These are phyloP conservation scores for Pygocentrus nattereri DNA, from an alignment of 2,797 vertebrate species.

Conservation along the genomic window DNA sequence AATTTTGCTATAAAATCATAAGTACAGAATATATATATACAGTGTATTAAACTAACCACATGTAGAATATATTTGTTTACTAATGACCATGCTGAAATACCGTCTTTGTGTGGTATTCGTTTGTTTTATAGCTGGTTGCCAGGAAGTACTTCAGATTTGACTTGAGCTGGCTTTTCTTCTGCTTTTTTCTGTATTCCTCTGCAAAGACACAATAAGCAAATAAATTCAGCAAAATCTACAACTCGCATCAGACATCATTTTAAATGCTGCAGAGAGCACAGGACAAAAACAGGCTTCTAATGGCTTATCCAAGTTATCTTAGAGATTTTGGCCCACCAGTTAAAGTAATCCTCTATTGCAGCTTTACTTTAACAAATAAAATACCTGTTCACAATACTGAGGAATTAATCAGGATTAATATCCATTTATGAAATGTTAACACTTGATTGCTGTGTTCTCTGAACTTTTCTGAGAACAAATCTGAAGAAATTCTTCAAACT, in stretches of 20 bases:
- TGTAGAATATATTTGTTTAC: too few species aligned
- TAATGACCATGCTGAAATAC: conserved; percentile 59
- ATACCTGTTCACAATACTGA: too few species aligned
- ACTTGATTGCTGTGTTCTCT: too few species aligned
- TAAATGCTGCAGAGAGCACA: not conserved
- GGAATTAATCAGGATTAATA: too few species aligned
- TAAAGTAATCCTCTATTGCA: not conserved
- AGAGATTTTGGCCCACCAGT: not conserved
- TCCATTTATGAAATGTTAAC: too few species aligned
- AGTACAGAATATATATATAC: too few species aligned
- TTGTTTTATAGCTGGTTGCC: conserved; percentile 51
- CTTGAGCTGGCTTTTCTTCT: conserved; percentile 69
- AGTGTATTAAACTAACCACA: too few species aligned
- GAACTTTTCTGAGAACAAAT: too few species aligned
- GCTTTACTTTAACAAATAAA: too few species aligned
- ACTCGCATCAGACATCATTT: not conserved
- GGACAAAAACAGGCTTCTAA: too few species aligned
- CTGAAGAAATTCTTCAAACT: too few species aligned
- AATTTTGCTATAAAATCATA: too few species aligned
- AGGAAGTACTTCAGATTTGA: conserved; percentile 76
- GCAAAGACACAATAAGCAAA: conserved; percentile 10
- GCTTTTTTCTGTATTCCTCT: conserved; percentile 80
- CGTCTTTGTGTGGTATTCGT: conserved; percentile 65
- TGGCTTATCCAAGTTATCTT: not conserved
- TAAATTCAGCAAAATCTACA: not conserved